Evolutionary conservation across 2,888 invertebrate genomes (phyloP).

Genomic region (Microplitis deprimator): DNA sequence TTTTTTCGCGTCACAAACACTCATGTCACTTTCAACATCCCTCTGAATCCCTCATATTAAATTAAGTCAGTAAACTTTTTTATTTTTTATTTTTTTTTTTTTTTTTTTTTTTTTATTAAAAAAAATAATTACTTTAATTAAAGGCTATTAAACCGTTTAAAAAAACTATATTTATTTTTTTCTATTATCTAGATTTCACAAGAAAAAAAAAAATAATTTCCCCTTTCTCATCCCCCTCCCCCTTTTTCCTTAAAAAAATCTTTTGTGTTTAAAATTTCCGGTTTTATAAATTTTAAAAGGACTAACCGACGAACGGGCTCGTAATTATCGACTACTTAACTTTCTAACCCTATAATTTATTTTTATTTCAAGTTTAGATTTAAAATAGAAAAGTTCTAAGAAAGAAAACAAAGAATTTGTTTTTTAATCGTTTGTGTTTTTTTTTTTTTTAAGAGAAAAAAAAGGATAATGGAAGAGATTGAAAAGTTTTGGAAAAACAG

Average conservation of each 20-base stretch:
- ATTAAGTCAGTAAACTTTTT: not conserved
- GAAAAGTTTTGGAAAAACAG: not conserved
- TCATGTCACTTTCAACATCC: not conserved
- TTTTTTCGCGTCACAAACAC: not conserved
- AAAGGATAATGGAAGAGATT: not conserved
- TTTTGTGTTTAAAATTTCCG: not conserved
- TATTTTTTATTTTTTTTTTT: too few species aligned
- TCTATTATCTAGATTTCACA: not conserved
- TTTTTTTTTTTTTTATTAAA: not conserved
- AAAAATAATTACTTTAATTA: not conserved
- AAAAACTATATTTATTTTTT: not conserved
- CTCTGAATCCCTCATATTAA: not conserved
- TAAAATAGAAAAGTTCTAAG: not conserved
- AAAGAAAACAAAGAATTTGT: not conserved
- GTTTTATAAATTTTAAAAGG: not conserved
- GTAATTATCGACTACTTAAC: not conserved
- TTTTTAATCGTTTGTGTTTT: not conserved
- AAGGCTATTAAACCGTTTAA: not conserved
- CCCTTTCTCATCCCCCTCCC: not conserved
- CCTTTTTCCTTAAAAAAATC: not conserved
- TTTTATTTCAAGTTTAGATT: not conserved
- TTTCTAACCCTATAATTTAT: not conserved
- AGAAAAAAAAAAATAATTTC: not conserved
- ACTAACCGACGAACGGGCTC: not conserved
- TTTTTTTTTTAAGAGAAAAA: not conserved